Conservation (phyloP, 2,113 vertebrate genomes). For the Protobothrops flavoviridis region DNA sequence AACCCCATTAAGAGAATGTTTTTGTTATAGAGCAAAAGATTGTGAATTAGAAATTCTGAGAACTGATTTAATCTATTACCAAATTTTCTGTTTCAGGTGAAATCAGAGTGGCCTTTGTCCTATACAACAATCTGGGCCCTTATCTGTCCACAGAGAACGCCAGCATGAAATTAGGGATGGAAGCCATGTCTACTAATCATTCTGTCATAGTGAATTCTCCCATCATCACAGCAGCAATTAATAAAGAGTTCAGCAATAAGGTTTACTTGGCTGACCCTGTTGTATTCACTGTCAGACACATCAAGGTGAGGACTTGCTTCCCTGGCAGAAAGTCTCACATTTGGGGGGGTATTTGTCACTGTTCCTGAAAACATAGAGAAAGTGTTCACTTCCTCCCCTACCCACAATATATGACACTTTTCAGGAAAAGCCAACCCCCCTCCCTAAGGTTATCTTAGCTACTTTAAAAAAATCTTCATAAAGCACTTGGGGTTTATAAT, state of each 20-base stretch:
- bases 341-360: neutral
- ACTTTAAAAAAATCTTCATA: neutral
- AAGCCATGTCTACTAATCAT: slow-evolving; percentile 92
- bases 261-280: slow-evolving; percentile 96
- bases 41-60: neutral
- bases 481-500: slow-evolving; percentile 48
- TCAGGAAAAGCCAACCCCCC: neutral
- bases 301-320: slow-evolving; percentile 80
- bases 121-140: slow-evolving; percentile 93
- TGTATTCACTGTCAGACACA: slow-evolving; percentile 92
- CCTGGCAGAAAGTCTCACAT: neutral
- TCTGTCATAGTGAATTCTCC: slow-evolving; percentile 96
- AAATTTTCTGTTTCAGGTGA: slow-evolving; percentile 78
- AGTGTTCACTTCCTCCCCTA: slow-evolving; percentile 8
- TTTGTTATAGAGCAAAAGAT: neutral
- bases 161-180: slow-evolving; percentile 91
- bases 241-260: slow-evolving; percentile 95
- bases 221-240: slow-evolving; percentile 94
- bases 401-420: neutral
- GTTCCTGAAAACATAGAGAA: neutral
- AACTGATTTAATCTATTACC: neutral
- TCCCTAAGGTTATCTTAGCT: neutral
- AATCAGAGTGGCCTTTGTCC: slow-evolving; percentile 93
- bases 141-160: slow-evolving; percentile 97
- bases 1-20: neutral